Conservation (phyloP, 2,113 vertebrate species). For the Cromileptes altivelis region DNA sequence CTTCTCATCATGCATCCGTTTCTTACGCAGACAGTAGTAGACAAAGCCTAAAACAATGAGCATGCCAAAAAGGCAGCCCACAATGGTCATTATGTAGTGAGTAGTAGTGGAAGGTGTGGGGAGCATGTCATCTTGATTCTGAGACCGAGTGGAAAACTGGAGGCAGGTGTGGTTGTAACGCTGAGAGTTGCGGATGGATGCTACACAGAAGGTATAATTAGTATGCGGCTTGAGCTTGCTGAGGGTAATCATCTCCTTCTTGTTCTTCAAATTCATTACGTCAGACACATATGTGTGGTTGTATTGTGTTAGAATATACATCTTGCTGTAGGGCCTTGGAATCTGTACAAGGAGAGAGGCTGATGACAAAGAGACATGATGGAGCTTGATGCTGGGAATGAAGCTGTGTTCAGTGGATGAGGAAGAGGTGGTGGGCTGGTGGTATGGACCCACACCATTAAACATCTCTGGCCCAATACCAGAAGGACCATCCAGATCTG, state of each 20-base stretch:
- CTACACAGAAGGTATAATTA: conserved; percentile 97
- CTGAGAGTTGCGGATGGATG: conserved; percentile 95
- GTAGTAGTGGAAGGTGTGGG: conserved; percentile 95
- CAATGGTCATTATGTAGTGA: conserved; percentile 98
- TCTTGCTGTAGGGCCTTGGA: conserved; percentile 95
- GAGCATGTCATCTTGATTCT: conserved; percentile 86
- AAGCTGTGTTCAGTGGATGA: conserved; percentile 90
- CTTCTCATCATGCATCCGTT: conserved; percentile 94
- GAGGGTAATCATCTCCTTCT: conserved; percentile 94
- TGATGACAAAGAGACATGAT: conserved; percentile 92
- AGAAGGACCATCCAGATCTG: conserved; percentile 90
- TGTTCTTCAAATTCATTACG: conserved; percentile 94
- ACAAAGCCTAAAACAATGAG: conserved; percentile 95
- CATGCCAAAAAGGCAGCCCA: conserved; percentile 98
- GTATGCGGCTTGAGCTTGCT: conserved; percentile 93
- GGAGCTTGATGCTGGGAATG: conserved; percentile 93
- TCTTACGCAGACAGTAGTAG: conserved; percentile 95
- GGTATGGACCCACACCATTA: conserved; percentile 89
- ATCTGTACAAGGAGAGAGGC: conserved; percentile 95
- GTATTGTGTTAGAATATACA: conserved; percentile 98
- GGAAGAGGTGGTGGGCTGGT: conserved; percentile 89
- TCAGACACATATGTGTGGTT: conserved; percentile 96
- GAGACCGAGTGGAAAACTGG: conserved; percentile 91
- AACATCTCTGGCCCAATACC: conserved; percentile 91
- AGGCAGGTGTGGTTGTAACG: conserved; percentile 98